phyloP scores from a whole-genome alignment of 2,113 vertebrate species.

The Phodopus roborovskii region DNA sequence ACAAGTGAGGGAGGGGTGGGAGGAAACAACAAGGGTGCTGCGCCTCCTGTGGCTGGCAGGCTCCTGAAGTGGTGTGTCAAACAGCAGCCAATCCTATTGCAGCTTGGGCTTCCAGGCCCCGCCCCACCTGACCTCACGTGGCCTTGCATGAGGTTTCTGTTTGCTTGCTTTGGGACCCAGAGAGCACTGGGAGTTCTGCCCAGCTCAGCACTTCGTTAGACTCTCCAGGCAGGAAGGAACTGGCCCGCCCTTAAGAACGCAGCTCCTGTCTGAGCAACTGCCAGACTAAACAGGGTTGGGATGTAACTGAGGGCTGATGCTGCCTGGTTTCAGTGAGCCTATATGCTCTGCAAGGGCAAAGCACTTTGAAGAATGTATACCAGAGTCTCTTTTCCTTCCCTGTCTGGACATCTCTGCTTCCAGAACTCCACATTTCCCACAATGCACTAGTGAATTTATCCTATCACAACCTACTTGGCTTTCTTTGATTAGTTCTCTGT shows the following conservation, averaged over 20 bases:
- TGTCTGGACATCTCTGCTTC: background rate
- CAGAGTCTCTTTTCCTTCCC: constrained; percentile 40
- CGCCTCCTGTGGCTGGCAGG: constrained; percentile 54
- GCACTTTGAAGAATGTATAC: constrained; percentile 3
- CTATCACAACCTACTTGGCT: background rate
- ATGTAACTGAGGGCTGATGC: background rate
- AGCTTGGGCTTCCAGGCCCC: background rate
- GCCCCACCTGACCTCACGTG: constrained; percentile 70
- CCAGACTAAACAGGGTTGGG: constrained; percentile 70
- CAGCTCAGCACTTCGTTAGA: constrained; percentile 75
- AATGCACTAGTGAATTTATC: constrained; percentile 14
- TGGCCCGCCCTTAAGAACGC: constrained; percentile 63
- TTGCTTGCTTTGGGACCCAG: constrained; percentile 55
- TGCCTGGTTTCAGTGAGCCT: background rate
- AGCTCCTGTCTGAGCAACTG: constrained; percentile 52
- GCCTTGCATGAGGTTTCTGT: constrained; percentile 74
- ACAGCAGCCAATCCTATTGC: constrained; percentile 42
- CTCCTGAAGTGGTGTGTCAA: constrained; percentile 71
- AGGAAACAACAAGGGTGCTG: background rate
- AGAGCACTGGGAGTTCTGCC: constrained; percentile 75
- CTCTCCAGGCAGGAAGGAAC: constrained; percentile 73
- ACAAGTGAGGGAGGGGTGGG: background rate
- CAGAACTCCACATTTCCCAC: constrained; percentile 9
- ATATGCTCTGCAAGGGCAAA: background rate
- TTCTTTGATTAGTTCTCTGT: background rate